Evolutionary conservation across 2,797 vertebrate species (phyloP), one percentile per base, ranked within the genome.

Genomic region (Kryptolebias ocellatus): DNA sequence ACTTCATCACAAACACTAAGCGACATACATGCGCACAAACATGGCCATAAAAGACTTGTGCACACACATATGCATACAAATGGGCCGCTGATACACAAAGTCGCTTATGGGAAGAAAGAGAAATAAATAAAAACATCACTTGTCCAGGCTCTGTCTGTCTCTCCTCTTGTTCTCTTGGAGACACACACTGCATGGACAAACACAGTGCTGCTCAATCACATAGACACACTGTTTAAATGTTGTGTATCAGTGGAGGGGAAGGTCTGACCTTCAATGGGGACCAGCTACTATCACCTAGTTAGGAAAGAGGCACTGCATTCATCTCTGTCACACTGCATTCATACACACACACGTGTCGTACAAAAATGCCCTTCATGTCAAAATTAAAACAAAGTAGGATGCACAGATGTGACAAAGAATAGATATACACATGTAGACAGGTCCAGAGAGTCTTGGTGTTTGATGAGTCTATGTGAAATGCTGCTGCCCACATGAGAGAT

Each of bases 241-340:
- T 68, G 67, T 46, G 58, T 76, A 55, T 87, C 76, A 79, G 74
- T 80, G 67, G 73, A 81, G 83, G 82, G 79, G 63, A 47, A 70
- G 57, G 53, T 77, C 59, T 92, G 90, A 92, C 93, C 91, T 93
- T 93, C 87, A 91, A 79, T 62, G 20, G 74, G 71, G 82, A 82
- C 72, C 78, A 68, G 42, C 82, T 86, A 74, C 78, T 67, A 76
- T 90, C 80, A 79, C 88, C 87, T 76, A 83, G 81, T 81, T 84
- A 67, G 69, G 68, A 80, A 78, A 80, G 85, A 84, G 76, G 86
- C 79, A 74, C 89, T 84, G 74, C 82, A 92, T 92, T 80, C 78
- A 83, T 93, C 89, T 91, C 64, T 88, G 89, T 90, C 88, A 83
- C 74, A 55, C 66, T 60, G 9, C 47, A 12, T 50, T 50, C 18